These are phyloP conservation scores for Diglossa brunneiventris DNA, from an alignment of 2,113 vertebrate genomes.

Conservation along the genomic window DNA sequence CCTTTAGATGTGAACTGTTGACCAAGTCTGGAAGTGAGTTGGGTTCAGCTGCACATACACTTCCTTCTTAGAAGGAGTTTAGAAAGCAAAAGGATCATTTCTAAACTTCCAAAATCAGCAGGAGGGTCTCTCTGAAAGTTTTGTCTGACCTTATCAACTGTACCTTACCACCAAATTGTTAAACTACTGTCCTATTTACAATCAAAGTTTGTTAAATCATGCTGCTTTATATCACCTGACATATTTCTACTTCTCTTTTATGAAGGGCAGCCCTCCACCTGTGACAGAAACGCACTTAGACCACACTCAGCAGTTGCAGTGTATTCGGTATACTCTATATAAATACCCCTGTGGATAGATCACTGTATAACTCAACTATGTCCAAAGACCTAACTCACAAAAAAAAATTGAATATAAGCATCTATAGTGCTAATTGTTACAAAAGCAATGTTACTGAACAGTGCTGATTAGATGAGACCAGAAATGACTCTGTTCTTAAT, in stretches of 20 bases:
- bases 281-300: background rate
- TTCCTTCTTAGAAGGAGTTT: background rate
- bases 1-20: background rate
- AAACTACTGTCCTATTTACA: background rate
- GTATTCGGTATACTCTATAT: background rate
- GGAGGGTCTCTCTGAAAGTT: background rate
- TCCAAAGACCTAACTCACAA: background rate
- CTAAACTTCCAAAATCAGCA: rapidly evolving
- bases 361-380: background rate
- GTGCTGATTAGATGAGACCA: background rate
- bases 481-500: background rate
- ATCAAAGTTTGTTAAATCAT: background rate
- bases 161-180: background rate
- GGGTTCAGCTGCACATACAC: background rate
- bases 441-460: background rate
- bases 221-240: background rate
- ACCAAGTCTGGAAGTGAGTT: background rate
- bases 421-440: background rate
- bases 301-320: background rate
- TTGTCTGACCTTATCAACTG: background rate
- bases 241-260: background rate
- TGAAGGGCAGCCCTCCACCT: background rate
- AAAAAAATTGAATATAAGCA: background rate
- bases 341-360: background rate
- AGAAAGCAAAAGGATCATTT: background rate